These are phyloP conservation scores for Pelecanoides urinatrix DNA, from an alignment of 2,113 vertebrate species.

Conservation along the genomic window DNA sequence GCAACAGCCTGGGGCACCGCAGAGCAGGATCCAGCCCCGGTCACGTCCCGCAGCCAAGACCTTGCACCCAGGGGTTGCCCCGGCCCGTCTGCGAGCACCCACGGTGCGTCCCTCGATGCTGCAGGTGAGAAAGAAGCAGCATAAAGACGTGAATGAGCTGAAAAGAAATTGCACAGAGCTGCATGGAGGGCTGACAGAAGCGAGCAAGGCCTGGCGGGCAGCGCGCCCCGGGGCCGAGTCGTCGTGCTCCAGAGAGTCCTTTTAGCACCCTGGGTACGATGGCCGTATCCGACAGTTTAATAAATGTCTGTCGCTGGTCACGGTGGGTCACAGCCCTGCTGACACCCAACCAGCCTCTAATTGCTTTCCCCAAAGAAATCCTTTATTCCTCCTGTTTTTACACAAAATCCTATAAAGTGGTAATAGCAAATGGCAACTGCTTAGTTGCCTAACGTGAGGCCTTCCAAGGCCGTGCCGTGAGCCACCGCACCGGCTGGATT, in stretches of 20 bases:
- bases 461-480: neutral
- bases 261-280: neutral
- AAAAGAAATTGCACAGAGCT: neutral
- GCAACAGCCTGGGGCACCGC: neutral
- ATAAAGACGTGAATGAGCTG: neutral
- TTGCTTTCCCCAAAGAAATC: neutral
- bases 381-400: neutral
- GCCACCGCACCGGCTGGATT: neutral
- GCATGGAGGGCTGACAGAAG: neutral
- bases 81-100: fast-evolving
- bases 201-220: neutral
- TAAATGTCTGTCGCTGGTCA: neutral
- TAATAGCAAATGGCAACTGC: neutral
- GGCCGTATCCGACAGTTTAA: neutral
- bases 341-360: neutral
- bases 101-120: fast-evolving
- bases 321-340: neutral
- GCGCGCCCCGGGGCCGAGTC: fast-evolving
- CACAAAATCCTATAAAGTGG: neutral
- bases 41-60: fast-evolving
- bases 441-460: neutral
- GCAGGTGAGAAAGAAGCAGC: neutral
- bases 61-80: neutral
- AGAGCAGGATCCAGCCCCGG: neutral
- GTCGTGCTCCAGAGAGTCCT: fast-evolving